These are phyloP conservation scores for Flabesymbios commensalis DNA, from an alignment of 2,888 invertebrate species.

Conservation along the genomic window DNA sequence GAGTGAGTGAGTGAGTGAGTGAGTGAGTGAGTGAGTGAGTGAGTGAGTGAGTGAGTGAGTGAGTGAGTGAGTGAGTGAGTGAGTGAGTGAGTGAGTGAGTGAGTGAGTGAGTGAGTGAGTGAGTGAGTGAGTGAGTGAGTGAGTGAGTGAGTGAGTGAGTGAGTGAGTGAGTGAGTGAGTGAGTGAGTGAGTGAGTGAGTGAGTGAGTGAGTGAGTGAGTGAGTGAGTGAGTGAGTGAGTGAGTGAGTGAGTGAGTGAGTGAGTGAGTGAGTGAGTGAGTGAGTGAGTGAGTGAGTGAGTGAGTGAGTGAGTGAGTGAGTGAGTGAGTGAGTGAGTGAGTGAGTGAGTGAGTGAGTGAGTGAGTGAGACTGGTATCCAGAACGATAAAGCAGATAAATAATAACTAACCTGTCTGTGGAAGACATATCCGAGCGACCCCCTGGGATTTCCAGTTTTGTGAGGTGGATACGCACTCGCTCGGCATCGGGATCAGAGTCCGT, in stretches of 20 bases:
- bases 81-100: slow-evolving; percentile 5
- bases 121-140: slow-evolving; percentile 6
- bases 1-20: slow-evolving; percentile 5
- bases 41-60: slow-evolving; percentile 3
- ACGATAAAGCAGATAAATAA: too few species aligned
- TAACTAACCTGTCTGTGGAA: too few species aligned
- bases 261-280: background rate
- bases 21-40: slow-evolving; percentile 10
- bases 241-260: background rate
- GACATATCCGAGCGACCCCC: too few species aligned
- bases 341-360: too few species aligned
- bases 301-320: slow-evolving; percentile 1
- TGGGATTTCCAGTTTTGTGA: too few species aligned
- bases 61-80: slow-evolving; percentile 4
- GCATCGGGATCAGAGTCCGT: too few species aligned
- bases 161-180: slow-evolving; percentile 5
- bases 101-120: background rate
- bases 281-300: background rate
- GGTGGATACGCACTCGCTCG: too few species aligned
- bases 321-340: background rate
- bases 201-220: too few species aligned
- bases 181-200: background rate
- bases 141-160: slow-evolving; percentile 4
- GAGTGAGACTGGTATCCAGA: too few species aligned
- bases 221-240: background rate